Evolutionary conservation across 2,888 invertebrate genomes (phyloP), one percentile per base, ranked within the genome.

Genomic region (Mechanitis mazaeus): DNA sequence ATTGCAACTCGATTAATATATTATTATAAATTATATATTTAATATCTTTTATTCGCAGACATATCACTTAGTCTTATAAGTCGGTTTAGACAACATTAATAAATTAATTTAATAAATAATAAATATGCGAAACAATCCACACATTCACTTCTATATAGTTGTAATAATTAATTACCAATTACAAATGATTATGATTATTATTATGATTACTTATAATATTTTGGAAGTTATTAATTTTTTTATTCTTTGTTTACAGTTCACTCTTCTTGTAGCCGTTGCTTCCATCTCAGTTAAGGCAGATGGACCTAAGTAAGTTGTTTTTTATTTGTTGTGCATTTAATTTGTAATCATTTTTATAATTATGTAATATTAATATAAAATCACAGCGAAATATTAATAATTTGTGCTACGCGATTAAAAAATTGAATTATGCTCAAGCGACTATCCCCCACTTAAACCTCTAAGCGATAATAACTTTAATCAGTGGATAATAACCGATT

Each of bases 261-360:
- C 83, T 80, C 83, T 90, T 88, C 86, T 90, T 84, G 82, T 86
- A 76, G 85, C 85, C 81, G 85, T 85, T 76, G 81, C 83, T 72
- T 82, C 79, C 61, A 67, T 83, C 46, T 74, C 76, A 64, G 75
- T 82, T 65, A 75, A 77, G 78, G 87, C 88, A 78, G 88, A 87
- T 77, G 85, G 81, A 76, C 81, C 87, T 68, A 89, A 87, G 89
- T 89, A 79, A 87, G 88, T 87, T 31, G 12, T 46, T 50, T 38
- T 46, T 9, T 12, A 20, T 12, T 3, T 56, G 1, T 42, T 9
- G 9, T 9, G 42, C 9, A 5, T 9, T 42, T 42, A 42, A 42
- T 9, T 9, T 42, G 11, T 9, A 9, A 42, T 42, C 0, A 42
- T 42, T 31, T 33, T 58, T 53, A 3, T 57, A 45, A 28, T 35